A percentile compares a stretch with the other conserved stretches of the same genome.
Evolutionary conservation across 2,888 invertebrate genomes (phyloP).

Genomic region (Drosophila hawaiiensis): DNA sequence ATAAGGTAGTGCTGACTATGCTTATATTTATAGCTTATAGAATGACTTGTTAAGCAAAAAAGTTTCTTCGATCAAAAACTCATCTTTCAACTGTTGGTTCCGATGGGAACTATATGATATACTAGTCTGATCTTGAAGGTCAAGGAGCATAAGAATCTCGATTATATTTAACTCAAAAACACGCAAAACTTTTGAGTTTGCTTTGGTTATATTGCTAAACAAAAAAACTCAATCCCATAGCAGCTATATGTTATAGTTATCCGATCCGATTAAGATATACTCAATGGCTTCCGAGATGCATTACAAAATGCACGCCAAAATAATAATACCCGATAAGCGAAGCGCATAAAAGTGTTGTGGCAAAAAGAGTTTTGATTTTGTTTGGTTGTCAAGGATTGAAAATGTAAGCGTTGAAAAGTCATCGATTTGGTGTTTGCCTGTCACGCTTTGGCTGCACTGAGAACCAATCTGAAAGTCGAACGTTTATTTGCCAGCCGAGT

Average conservation of each 20-base stretch:
- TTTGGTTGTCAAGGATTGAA: conserved; percentile 12
- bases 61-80: background rate
- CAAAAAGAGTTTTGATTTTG: conserved; percentile 14
- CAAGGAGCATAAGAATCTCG: background rate
- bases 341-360: conserved; percentile 25
- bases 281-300: background rate
- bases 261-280: background rate
- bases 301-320: background rate
- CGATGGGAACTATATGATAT: background rate
- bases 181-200: background rate
- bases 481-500: conserved; percentile 30
- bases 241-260: background rate
- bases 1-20: background rate
- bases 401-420: background rate
- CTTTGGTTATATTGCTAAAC: background rate
- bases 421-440: background rate
- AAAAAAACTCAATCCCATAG: background rate
- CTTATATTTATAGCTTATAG: background rate
- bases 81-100: background rate
- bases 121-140: background rate
- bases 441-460: conserved; percentile 24
- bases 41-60: background rate
- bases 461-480: conserved; percentile 25
- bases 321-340: background rate
- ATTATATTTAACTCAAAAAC: fast-evolving